These are phyloP conservation scores for Lophochroa leadbeateri DNA, from an alignment of 2,113 vertebrate species.

Conservation along the genomic window DNA sequence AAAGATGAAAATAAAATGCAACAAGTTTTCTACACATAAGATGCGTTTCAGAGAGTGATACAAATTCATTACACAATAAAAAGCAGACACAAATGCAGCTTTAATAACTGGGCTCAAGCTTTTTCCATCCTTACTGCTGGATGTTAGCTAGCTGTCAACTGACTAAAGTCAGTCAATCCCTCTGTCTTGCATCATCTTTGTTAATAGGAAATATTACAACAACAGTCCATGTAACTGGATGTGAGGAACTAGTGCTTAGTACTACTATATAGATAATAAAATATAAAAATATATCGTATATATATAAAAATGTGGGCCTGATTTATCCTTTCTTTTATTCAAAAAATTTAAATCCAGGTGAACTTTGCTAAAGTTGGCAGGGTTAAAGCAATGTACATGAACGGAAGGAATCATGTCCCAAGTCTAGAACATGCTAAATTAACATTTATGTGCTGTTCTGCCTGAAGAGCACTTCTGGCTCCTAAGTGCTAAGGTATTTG, in stretches of 20 bases:
- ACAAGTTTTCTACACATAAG: background rate
- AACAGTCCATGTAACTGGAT: background rate
- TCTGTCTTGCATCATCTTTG: background rate
- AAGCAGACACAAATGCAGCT: background rate
- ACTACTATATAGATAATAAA: background rate
- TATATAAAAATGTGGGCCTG: background rate
- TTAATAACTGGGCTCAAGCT: background rate
- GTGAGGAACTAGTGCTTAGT: background rate
- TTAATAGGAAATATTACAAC: background rate
- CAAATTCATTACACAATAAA: background rate
- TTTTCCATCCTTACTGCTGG: background rate
- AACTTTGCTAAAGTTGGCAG: background rate
- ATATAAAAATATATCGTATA: background rate
- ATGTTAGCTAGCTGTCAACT: background rate
- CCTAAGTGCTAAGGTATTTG: background rate
- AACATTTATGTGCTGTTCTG: constrained; percentile 38
- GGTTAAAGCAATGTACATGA: background rate
- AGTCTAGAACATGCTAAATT: constrained; percentile 48
- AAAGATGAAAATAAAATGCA: background rate
- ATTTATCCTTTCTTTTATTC: background rate
- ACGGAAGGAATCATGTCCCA: background rate
- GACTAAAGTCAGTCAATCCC: background rate
- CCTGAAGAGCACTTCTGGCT: constrained; percentile 2
- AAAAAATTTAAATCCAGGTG: background rate
- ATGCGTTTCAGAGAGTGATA: background rate